Evolutionary conservation across 1,140 invertebrate genomes (phyloP), one percentile per base, ranked within the genome.

Genomic region (Chrysomallon squamiferum): DNA sequence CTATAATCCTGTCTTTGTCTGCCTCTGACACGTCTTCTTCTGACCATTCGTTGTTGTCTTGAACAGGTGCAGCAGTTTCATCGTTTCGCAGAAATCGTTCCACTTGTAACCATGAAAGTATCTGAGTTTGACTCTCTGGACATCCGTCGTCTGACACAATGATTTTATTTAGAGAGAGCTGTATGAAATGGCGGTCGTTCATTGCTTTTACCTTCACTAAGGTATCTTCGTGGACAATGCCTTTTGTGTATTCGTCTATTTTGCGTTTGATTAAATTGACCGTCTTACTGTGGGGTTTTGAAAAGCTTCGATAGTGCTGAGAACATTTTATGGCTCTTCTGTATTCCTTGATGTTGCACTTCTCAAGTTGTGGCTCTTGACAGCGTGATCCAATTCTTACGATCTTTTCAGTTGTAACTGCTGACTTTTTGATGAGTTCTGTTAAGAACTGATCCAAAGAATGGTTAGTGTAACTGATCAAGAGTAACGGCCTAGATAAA

Each of bases 381-480:
- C 56, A 66, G 38, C 66, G 32, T 32, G 69, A 66, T 0, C 72
- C 72, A 29, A 74, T 38, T 38, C 72, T 52, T 11, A 74, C 58
- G 41, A 74, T 49, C n/a, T n/a, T n/a, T n/a, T n/a, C n/a, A n/a
- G n/a, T n/a, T n/a, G n/a, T n/a, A n/a, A n/a, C n/a, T n/a, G n/a
- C n/a, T 13, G 45, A 22, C n/a, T n/a, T 20, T 3, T 54, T 56
- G 11, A 72, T 50, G 6, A 84, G 73, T 27, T 89, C 91, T 78
- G 92, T 89, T 13, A 96, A 81, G 85, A 96, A 95, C 77, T 95
- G 93, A 86, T 95, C 93, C 3, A 95, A 78, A 1, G 93, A 93
- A 81, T 95, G 92, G 79, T 95, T 96, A 0, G 93, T 94, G 71
- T 90, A 93, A 76, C 92, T 93, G n/a, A 95, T 88, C 7, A 95